Evolutionary conservation across 2,797 vertebrate genomes (phyloP).

Genomic region (Argya squamiceps): DNA sequence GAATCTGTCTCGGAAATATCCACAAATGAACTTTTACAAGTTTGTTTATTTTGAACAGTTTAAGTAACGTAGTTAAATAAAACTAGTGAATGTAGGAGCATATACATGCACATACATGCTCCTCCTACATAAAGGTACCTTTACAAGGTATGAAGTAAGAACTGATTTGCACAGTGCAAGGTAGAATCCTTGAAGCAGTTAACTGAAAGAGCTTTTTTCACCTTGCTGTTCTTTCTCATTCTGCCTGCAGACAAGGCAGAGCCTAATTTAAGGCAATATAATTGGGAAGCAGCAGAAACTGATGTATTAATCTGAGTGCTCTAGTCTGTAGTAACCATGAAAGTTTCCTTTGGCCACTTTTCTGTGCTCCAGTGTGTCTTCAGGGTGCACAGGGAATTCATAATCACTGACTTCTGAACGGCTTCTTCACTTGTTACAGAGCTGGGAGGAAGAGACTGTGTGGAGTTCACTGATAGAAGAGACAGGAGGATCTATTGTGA

Average conservation of each 20-base stretch:
- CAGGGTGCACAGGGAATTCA: not conserved
- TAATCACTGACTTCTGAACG: not conserved
- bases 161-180: not conserved
- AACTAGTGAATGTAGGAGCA: not conserved
- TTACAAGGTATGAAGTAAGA: not conserved
- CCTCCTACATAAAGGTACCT: too few species aligned
- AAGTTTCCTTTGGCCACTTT: not conserved
- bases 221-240: not conserved
- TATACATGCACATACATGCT: too few species aligned
- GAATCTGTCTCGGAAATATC: not conserved
- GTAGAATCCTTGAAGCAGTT: not conserved
- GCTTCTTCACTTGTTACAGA: not conserved
- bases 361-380: not conserved
- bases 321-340: not conserved
- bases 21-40: not conserved
- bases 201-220: not conserved
- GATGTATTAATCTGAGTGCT: not conserved
- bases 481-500: not conserved
- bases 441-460: not conserved
- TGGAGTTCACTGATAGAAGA: not conserved
- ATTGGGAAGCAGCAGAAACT: not conserved
- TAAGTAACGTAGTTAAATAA: not conserved
- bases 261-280: not conserved
- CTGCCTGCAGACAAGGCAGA: not conserved
- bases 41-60: not conserved